Conservation (phyloP, 2,888 invertebrate species). For the Ormyrus pomaceus region DNA sequence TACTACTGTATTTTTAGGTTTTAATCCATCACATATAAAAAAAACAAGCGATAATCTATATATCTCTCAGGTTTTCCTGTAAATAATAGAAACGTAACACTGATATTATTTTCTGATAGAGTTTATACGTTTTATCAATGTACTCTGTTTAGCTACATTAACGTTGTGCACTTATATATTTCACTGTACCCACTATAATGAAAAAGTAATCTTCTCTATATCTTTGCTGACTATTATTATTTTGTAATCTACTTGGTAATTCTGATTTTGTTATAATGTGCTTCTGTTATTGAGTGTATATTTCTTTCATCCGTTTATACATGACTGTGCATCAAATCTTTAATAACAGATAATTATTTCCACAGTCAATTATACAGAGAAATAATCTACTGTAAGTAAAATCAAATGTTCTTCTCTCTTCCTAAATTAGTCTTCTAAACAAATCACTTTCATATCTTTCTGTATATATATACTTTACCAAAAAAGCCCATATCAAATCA, state of each 20-base stretch:
- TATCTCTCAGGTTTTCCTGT: constrained; percentile 8
- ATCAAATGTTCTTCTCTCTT: too few species aligned
- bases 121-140: neutral
- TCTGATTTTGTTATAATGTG: neutral
- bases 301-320: too few species aligned
- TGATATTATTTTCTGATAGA: constrained; percentile 10
- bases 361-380: too few species aligned
- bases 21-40: neutral
- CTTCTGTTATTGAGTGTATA: constrained; percentile 23
- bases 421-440: too few species aligned
- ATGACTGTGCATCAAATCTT: too few species aligned
- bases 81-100: constrained; percentile 20
- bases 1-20: neutral
- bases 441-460: too few species aligned
- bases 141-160: neutral
- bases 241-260: constrained; percentile 22
- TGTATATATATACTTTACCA: too few species aligned
- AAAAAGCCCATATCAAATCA: too few species aligned
- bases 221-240: neutral
- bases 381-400: too few species aligned
- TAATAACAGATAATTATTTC: too few species aligned
- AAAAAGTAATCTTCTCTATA: constrained; percentile 12
- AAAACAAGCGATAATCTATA: too few species aligned
- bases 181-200: constrained; percentile 2
- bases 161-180: constrained; percentile 22